Evolutionary conservation across 1,140 invertebrate genomes (phyloP).

Genomic region (Diplogasteroides magnus): DNA sequence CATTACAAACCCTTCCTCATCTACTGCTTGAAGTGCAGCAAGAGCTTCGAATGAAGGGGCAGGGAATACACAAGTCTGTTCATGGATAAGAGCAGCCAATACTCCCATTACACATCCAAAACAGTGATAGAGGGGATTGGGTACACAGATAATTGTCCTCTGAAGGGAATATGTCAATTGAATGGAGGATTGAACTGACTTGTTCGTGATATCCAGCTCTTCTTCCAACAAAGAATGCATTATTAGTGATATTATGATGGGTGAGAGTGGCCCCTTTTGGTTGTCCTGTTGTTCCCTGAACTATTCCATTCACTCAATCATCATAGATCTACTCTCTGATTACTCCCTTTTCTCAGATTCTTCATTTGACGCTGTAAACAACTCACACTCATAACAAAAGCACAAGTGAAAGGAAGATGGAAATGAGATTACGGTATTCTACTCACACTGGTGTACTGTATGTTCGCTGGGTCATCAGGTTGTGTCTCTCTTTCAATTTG

Average conservation of each 20-base stretch:
- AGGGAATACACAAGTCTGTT: conserved; percentile 69
- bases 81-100: conserved; percentile 64
- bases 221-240: conserved; percentile 67
- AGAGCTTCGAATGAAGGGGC: conserved; percentile 67
- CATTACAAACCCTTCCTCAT: conserved; percentile 43
- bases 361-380: too few relatives aligned
- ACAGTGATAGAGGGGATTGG: conserved; percentile 86
- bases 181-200: too few relatives aligned
- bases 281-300: conserved; percentile 73
- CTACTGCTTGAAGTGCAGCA: conserved; percentile 61
- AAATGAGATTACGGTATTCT: too few relatives aligned
- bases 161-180: too few relatives aligned
- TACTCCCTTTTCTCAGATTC: conserved; percentile 3
- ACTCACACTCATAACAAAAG: too few relatives aligned
- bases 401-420: too few relatives aligned
- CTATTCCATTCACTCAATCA: conserved; percentile 29
- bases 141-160: conserved; percentile 60
- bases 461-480: conserved; percentile 55
- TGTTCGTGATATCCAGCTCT: conserved; percentile 63
- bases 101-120: conserved; percentile 74
- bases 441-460: conserved; percentile 51
- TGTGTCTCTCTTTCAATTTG: conserved; percentile 58
- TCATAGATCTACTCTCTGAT: neutral
- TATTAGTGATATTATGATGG: conserved; percentile 80
- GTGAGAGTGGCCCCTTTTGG: conserved; percentile 80